These are phyloP conservation scores for Meles meles DNA, from an alignment of 2,113 vertebrate species.

Conservation along the genomic window DNA sequence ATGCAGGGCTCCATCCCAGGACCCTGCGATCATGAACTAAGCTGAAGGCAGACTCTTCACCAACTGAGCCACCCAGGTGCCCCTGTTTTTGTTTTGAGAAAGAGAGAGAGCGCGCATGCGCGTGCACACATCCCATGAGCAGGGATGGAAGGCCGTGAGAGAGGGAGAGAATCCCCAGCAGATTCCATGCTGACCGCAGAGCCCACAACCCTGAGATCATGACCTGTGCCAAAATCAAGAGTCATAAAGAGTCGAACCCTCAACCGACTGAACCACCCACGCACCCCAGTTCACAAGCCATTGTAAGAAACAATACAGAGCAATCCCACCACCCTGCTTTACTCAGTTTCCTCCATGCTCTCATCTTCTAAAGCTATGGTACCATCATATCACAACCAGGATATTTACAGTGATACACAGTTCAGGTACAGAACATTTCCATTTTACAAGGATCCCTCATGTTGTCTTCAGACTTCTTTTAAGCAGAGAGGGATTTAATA, in stretches of 20 bases:
- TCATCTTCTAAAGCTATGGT: neutral
- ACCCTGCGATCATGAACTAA: too few relatives aligned
- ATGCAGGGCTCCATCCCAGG: too few relatives aligned
- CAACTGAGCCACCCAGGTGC: too few relatives aligned
- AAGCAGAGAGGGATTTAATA: neutral
- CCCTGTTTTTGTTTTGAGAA: neutral
- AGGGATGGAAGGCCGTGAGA: neutral
- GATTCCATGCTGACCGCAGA: neutral
- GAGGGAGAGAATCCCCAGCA: neutral
- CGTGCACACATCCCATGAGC: neutral
- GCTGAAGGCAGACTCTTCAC: too few relatives aligned
- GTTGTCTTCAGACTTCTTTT: neutral
- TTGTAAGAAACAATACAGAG: neutral
- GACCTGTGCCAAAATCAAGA: neutral
- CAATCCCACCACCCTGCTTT: neutral
- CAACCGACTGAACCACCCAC: neutral
- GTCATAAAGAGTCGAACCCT: neutral
- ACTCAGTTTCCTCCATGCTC: neutral
- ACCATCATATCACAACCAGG: neutral
- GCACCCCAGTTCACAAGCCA: neutral
- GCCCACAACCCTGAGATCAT: neutral
- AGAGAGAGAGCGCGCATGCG: neutral
- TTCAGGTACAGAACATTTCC: neutral
- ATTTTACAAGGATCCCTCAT: neutral
- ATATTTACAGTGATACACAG: neutral